Evolutionary conservation across 2,113 vertebrate genomes (phyloP).

Genomic region (Hipposideros armiger): DNA sequence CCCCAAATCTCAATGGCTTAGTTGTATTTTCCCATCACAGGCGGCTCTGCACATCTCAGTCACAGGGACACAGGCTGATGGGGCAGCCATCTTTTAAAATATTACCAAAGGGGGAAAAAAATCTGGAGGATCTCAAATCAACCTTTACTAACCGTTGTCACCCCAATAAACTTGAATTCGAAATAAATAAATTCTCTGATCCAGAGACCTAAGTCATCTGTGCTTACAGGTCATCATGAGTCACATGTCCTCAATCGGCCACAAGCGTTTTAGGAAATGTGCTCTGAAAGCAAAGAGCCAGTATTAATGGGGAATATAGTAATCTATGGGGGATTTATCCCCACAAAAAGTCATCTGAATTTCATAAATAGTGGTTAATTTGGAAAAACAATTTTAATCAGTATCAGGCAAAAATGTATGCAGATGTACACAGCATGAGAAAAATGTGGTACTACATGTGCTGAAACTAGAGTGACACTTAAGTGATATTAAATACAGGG

Average conservation of each 20-base stretch:
- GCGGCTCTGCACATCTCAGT: not conserved
- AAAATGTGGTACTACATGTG: not conserved
- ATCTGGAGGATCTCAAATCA: not conserved
- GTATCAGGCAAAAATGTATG: not conserved
- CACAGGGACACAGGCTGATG: not conserved
- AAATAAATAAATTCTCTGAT: not conserved
- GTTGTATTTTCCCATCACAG: not conserved
- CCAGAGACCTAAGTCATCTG: not conserved
- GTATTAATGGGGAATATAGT: not conserved
- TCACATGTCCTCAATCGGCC: not conserved
- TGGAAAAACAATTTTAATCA: not conserved
- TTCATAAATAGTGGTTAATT: conserved; percentile 9
- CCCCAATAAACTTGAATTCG: too few species aligned
- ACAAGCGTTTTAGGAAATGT: not conserved
- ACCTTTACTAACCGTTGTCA: not conserved
- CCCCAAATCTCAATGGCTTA: not conserved
- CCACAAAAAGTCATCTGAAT: not conserved
- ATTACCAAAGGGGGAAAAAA: not conserved
- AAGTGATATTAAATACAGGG: not conserved
- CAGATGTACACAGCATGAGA: not conserved
- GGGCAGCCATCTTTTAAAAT: conserved; percentile 19
- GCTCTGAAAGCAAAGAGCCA: not conserved
- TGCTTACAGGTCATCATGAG: not conserved
- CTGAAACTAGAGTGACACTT: not conserved
- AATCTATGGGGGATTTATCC: not conserved